These are phyloP conservation scores for Leptoclinus maculatus DNA, from an alignment of 2,797 vertebrate genomes.

Conservation along the genomic window DNA sequence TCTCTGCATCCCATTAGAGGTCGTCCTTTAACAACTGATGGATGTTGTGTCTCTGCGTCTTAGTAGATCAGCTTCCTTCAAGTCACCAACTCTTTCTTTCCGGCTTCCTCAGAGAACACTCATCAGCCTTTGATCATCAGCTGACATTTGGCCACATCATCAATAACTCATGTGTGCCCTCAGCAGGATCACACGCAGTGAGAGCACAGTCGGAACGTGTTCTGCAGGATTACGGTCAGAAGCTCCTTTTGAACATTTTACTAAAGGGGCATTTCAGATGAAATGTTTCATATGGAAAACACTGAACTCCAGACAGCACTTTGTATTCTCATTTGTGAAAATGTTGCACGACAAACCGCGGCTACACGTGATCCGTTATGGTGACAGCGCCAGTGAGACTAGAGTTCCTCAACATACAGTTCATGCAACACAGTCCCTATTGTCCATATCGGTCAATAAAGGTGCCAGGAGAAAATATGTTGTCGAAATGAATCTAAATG, in stretches of 20 bases:
- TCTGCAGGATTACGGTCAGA: neutral
- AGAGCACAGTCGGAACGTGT: neutral
- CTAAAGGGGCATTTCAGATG: neutral
- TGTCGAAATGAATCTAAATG: too few species aligned
- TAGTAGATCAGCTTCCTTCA: neutral
- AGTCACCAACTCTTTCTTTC: neutral
- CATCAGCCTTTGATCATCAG: neutral
- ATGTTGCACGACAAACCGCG: neutral
- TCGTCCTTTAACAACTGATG: conserved; percentile 5
- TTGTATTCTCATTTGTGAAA: too few species aligned
- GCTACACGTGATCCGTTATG: neutral
- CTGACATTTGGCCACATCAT: conserved; percentile 2
- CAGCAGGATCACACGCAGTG: neutral
- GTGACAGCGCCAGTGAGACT: neutral
- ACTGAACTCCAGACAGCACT: too few species aligned
- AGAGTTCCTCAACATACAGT: neutral
- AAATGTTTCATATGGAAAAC: neutral
- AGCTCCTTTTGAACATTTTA: neutral
- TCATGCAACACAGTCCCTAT: neutral
- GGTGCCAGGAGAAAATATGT: too few species aligned
- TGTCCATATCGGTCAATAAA: too few species aligned
- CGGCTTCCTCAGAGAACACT: neutral
- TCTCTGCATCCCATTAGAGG: neutral
- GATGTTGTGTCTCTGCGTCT: neutral
- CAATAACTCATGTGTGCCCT: neutral